Evolutionary conservation across 2,888 invertebrate genomes (phyloP).

Genomic region (Cantharis flavilabris): DNA sequence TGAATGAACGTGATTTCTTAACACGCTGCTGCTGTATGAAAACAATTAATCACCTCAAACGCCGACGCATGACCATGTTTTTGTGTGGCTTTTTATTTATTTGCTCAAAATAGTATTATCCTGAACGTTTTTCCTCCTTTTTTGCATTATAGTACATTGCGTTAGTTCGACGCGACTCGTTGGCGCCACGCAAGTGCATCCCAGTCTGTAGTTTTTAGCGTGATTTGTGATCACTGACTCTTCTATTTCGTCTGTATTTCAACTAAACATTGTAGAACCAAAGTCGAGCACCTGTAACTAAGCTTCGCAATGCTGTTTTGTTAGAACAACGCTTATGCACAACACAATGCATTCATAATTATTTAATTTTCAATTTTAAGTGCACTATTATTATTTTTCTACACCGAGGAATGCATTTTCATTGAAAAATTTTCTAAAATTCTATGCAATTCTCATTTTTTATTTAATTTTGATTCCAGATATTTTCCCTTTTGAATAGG

Average conservation of each 20-base stretch:
- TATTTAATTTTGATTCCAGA: too few relatives aligned
- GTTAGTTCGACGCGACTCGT: conserved; percentile 38
- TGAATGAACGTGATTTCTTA: conserved; percentile 21
- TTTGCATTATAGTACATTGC: conserved; percentile 29
- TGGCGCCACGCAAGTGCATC: conserved; percentile 39
- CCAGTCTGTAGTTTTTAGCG: conserved; percentile 5
- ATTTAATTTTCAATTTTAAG: conserved; percentile 5
- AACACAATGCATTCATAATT: neutral
- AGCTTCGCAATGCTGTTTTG: neutral
- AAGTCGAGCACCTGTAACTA: neutral
- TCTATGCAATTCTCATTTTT: too few relatives aligned
- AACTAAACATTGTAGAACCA: neutral
- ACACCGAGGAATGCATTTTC: neutral
- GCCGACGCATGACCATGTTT: conserved; percentile 10
- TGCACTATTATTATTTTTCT: conserved; percentile 9
- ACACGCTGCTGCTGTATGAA: conserved; percentile 16
- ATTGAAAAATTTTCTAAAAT: too few relatives aligned
- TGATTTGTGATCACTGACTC: conserved; percentile 27
- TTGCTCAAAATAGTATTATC: conserved; percentile 26
- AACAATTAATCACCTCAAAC: conserved; percentile 25
- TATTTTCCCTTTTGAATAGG: too few relatives aligned
- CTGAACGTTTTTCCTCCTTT: conserved; percentile 22
- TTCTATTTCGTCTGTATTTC: conserved; percentile 10
- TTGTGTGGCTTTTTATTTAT: conserved; percentile 27
- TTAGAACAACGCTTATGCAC: neutral